Percentiles rank a stretch among this genome's conserved stretches.
Evolutionary conservation across 2,797 vertebrate genomes (phyloP).

Genomic region (Macropus fuliginosus): DNA sequence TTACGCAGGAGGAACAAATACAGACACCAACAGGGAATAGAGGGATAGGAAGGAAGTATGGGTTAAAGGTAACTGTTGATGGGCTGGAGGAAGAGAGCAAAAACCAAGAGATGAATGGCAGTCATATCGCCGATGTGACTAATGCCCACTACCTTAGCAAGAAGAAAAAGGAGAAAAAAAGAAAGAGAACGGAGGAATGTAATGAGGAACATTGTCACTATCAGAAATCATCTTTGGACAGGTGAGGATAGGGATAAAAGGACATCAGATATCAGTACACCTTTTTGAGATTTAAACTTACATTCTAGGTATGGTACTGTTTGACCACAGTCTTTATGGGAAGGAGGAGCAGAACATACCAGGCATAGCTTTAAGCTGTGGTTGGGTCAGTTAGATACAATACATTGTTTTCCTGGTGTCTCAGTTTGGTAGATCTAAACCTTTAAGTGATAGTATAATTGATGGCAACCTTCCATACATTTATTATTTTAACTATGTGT

Average conservation of each 20-base stretch:
- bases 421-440: neutral
- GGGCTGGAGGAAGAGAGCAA: conserved; percentile 5
- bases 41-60: fast-evolving
- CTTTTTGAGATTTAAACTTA: neutral
- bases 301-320: neutral
- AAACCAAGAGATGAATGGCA: neutral
- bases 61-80: neutral
- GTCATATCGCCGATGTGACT: conserved; percentile 41
- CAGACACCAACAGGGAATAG: neutral
- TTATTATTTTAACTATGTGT: neutral
- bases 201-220: fast-evolving
- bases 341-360: neutral
- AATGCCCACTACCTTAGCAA: conserved; percentile 34
- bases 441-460: neutral
- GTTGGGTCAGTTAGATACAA: neutral
- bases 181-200: conserved; percentile 56
- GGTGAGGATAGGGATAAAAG: conserved; percentile 31
- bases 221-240: neutral
- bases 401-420: neutral
- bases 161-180: conserved; percentile 84
- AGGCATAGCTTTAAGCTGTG: neutral
- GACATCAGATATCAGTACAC: fast-evolving
- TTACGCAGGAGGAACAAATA: fast-evolving
- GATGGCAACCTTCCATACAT: neutral
- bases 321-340: neutral